Percentiles rank a stretch among this genome's conserved stretches.
Evolutionary conservation across 2,888 invertebrate species (phyloP).

Genomic region (Cerastis rubricosa): DNA sequence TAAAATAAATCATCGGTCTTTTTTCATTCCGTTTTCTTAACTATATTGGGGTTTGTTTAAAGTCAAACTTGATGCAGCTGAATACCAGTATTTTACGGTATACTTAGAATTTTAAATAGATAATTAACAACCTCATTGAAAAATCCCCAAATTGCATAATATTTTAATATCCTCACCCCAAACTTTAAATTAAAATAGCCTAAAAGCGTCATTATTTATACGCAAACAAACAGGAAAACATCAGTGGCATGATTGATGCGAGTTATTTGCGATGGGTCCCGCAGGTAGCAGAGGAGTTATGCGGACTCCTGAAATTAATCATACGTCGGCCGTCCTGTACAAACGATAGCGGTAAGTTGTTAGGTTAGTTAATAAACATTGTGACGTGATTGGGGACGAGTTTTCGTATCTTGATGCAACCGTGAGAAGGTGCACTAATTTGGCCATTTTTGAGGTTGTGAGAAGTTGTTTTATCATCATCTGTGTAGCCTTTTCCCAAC

Average conservation of each 20-base stretch:
- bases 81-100: neutral
- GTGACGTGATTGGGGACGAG: neutral
- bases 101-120: no score
- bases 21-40: no score
- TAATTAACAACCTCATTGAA: neutral
- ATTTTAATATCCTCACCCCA: constrained; percentile 4
- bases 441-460: neutral
- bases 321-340: constrained; percentile 49
- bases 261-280: constrained; percentile 42
- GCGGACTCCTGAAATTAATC: constrained; percentile 53
- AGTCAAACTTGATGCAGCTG: neutral
- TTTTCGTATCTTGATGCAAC: neutral
- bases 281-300: constrained; percentile 47
- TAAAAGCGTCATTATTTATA: constrained; percentile 46
- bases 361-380: constrained; percentile 15
- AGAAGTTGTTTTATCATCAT: no score
- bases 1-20: neutral
- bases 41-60: neutral
- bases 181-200: constrained; percentile 44
- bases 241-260: constrained; percentile 54
- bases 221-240: constrained; percentile 53
- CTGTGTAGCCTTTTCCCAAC: no score
- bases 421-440: neutral
- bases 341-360: constrained; percentile 33
- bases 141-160: neutral